Percentiles rank a stretch among this genome's conserved stretches.
Conservation (phyloP, 1,140 invertebrate species). For the Aradophagus sp. region DNA sequence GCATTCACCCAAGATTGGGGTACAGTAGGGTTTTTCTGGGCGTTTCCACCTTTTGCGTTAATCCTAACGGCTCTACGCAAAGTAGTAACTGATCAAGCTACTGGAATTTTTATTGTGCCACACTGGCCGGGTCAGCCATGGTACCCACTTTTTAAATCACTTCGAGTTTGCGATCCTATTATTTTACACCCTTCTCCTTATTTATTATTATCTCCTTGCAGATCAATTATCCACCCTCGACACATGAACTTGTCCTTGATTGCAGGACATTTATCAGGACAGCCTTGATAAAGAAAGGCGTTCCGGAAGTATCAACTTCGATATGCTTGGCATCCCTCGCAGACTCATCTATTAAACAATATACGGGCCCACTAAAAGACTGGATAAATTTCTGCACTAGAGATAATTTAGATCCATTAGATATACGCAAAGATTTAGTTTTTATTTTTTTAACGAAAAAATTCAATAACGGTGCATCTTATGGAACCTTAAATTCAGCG, state of each 20-base stretch:
- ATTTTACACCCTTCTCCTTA: conserved; percentile 5
- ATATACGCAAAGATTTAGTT: background rate
- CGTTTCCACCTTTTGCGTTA: conserved; percentile 25
- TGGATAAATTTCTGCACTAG: background rate
- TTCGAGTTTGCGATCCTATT: conserved; percentile 10
- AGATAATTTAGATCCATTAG: background rate
- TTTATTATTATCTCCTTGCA: conserved; percentile 20
- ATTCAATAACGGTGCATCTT: background rate
- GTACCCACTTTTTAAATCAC: background rate
- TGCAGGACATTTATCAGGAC: conserved; percentile 9
- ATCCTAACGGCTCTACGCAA: conserved; percentile 29
- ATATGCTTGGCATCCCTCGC: background rate
- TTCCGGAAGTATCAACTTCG: background rate
- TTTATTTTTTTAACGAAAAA: background rate
- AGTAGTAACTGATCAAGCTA: conserved; percentile 5
- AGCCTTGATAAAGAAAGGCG: background rate
- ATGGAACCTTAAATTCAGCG: background rate
- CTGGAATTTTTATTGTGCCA: conserved; percentile 24
- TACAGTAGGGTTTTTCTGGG: conserved; percentile 11
- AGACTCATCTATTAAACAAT: background rate
- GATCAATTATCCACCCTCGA: conserved; percentile 8
- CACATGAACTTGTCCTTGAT: conserved; percentile 4
- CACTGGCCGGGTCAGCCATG: conserved; percentile 17
- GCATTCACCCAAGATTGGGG: too few relatives aligned
- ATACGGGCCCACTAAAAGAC: background rate